Conservation (phyloP, 2,888 invertebrate genomes). For the Drosophila anomelani region DNA sequence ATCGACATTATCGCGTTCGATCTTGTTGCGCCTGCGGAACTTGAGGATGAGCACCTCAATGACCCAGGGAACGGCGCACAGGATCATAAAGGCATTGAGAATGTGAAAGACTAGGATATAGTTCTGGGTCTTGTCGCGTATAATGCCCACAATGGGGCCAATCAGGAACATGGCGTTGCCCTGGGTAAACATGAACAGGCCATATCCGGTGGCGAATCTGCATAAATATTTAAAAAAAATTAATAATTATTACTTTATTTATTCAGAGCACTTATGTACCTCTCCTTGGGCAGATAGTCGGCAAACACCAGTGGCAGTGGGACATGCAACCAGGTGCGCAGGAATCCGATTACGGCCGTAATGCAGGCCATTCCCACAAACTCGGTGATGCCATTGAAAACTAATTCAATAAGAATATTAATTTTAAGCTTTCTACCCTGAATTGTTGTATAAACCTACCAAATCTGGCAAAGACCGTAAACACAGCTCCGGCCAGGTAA, state of each 20-base stretch:
- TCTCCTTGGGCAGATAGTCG: constrained; percentile 88
- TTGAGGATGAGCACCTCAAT: constrained; percentile 85
- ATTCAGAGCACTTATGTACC: constrained; percentile 61
- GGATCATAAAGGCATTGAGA: constrained; percentile 88
- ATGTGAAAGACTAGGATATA: constrained; percentile 89
- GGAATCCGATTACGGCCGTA: constrained; percentile 88
- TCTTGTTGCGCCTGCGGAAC: constrained; percentile 69
- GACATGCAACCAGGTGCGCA: constrained; percentile 90
- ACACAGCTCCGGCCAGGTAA: constrained; percentile 88
- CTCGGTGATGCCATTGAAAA: constrained; percentile 85
- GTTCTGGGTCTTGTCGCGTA: constrained; percentile 87
- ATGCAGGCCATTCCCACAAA: constrained; percentile 87
- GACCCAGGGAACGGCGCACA: constrained; percentile 89
- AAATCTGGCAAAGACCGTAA: constrained; percentile 88
- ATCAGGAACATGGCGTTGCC: constrained; percentile 89
- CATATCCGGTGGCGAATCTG: constrained; percentile 90
- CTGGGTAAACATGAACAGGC: constrained; percentile 89
- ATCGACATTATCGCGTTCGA: constrained; percentile 63
- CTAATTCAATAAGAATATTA: too few species aligned
- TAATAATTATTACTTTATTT: not conserved
- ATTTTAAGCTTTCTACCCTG: accelerated
- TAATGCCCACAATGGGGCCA: constrained; percentile 89
- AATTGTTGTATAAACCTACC: constrained; percentile 85
- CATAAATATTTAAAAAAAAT: not conserved
- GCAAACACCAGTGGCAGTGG: constrained; percentile 89